Percentiles rank a stretch among this genome's conserved stretches.
phyloP scores from a whole-genome alignment of 2,888 invertebrate genomes.

The Drosophila anomelani region DNA sequence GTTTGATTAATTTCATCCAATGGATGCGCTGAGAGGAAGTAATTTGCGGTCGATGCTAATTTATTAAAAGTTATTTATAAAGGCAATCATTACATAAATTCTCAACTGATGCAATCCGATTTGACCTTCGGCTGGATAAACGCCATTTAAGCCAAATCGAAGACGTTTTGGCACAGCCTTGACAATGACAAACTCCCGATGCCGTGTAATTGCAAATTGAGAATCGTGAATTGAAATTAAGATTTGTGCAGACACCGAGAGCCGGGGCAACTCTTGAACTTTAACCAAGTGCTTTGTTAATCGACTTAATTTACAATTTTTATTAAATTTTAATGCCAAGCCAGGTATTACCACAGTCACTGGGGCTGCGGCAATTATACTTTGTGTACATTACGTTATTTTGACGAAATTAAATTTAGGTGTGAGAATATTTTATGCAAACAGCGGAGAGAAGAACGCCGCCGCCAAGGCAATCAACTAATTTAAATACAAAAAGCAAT shows the following conservation, averaged over 20 bases:
- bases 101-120: constrained; percentile 10
- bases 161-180: constrained; percentile 56
- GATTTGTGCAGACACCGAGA: constrained; percentile 41
- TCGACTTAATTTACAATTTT: constrained; percentile 45
- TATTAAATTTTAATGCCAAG: constrained; percentile 37
- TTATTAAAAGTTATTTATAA: constrained; percentile 21
- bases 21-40: constrained; percentile 36
- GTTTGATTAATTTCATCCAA: constrained; percentile 51
- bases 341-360: constrained; percentile 15
- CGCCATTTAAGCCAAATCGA: constrained; percentile 43
- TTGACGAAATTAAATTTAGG: constrained; percentile 63
- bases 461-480: constrained; percentile 67
- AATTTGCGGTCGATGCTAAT: constrained; percentile 15
- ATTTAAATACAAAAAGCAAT: constrained; percentile 72
- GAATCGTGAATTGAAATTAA: constrained; percentile 70
- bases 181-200: constrained; percentile 63
- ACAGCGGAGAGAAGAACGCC: constrained; percentile 15
- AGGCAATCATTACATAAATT: constrained; percentile 20
- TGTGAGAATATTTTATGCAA: constrained; percentile 62
- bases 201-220: constrained; percentile 71
- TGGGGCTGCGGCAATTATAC: constrained; percentile 18
- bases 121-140: constrained; percentile 36
- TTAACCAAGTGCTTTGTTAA: constrained; percentile 42
- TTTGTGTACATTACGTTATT: constrained; percentile 32
- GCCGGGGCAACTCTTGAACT: constrained; percentile 61